Percentiles rank a stretch among this genome's conserved stretches.
These are phyloP conservation scores for Apostichopus parvimensis DNA, from an alignment of 35 echinoderm and acorn worm genomes.

Conservation along the genomic window DNA sequence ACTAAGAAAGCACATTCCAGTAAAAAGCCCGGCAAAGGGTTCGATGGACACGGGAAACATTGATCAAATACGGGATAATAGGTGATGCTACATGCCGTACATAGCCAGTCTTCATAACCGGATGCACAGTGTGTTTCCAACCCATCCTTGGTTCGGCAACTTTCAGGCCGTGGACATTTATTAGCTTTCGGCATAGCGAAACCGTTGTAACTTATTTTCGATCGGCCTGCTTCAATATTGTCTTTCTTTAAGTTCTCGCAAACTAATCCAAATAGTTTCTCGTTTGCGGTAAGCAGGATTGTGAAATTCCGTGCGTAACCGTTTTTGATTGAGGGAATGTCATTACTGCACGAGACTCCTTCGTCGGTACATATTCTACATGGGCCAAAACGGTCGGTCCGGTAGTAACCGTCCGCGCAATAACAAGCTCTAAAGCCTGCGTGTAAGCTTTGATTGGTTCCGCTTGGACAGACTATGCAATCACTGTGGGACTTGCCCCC, in stretches of 20 bases:
- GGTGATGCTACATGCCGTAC: background rate
- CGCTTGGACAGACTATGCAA: constrained; percentile 63
- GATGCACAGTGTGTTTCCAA: background rate
- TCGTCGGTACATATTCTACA: constrained; percentile 41
- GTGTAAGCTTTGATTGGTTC: constrained; percentile 32
- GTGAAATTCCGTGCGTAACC: constrained; percentile 52
- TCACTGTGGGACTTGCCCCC: background rate
- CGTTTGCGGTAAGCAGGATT: background rate
- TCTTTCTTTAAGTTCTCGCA: background rate
- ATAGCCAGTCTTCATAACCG: constrained; percentile 26
- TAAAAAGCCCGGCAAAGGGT: background rate
- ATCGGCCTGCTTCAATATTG: background rate
- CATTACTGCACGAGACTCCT: constrained; percentile 44
- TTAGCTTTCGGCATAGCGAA: constrained; percentile 7
- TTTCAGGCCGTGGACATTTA: constrained; percentile 20
- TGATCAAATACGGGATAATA: constrained; percentile 21
- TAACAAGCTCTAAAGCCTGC: constrained; percentile 64
- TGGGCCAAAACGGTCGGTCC: constrained; percentile 56
- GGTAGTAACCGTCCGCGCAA: constrained; percentile 54
- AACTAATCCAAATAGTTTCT: constrained; percentile 7
- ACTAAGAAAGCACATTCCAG: background rate
- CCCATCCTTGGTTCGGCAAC: background rate
- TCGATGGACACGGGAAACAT: background rate
- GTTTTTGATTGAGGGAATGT: constrained; percentile 8
- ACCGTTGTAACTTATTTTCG: background rate